phyloP scores from a whole-genome alignment of 1,140 invertebrate genomes.

The Eriocheir sinensis region DNA sequence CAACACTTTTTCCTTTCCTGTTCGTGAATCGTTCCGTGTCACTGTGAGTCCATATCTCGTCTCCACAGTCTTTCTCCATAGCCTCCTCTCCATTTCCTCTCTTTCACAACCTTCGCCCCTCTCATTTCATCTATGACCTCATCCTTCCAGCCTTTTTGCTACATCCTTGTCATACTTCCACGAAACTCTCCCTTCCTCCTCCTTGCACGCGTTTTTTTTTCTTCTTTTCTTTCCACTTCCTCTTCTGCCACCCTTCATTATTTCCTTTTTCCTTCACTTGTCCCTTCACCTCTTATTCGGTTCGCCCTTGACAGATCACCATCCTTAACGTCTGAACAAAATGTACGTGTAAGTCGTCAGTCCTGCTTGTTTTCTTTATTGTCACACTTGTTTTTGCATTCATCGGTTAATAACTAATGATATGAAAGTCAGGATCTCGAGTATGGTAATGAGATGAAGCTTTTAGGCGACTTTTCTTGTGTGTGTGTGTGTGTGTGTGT shows the following conservation, averaged over 20 bases:
- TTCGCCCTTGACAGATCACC: background rate
- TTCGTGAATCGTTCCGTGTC: no score
- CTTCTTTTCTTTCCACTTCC: background rate
- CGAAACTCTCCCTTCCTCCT: no score
- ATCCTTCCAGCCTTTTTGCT: background rate
- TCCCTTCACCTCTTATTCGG: background rate
- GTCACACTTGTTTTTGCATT: no score
- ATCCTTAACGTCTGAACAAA: background rate
- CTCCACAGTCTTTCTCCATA: no score
- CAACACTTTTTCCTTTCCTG: no score
- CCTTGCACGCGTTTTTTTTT: no score
- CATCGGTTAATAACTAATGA: no score
- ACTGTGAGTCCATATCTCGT: no score
- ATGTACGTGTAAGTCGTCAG: background rate
- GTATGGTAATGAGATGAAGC: no score
- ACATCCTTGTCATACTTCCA: no score
- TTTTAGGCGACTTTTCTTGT: background rate
- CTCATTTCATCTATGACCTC: background rate
- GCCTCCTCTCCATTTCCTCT: background rate
- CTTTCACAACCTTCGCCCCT: background rate
- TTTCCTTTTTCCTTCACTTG: background rate
- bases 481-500: slow-evolving; percentile 1
- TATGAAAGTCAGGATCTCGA: no score
- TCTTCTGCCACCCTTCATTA: background rate
- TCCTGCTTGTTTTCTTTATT: background rate